Conservation (phyloP, 1,140 invertebrate species). For the Trachymyrmex cornetzi region DNA sequence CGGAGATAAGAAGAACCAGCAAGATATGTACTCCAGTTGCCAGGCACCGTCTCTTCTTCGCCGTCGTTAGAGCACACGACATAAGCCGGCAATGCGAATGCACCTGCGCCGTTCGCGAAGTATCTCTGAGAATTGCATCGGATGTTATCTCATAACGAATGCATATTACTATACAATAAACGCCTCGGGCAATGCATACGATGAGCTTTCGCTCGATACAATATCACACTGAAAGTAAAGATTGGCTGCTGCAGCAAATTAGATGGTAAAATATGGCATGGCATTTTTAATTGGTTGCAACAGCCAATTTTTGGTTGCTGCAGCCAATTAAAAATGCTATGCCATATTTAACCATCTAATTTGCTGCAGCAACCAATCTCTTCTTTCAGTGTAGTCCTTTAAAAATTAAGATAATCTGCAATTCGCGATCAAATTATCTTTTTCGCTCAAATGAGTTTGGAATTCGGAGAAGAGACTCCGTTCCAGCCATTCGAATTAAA, state of each 20-base stretch:
- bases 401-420: neutral
- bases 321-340: too few relatives aligned
- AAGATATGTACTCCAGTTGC: constrained; percentile 22
- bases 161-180: neutral
- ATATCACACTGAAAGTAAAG: too few relatives aligned
- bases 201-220: neutral
- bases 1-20: constrained; percentile 43
- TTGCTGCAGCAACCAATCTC: too few relatives aligned
- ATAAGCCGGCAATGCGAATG: constrained; percentile 32
- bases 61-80: constrained; percentile 22
- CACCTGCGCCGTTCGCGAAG: constrained; percentile 26
- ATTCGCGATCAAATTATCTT: neutral
- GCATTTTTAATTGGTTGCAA: too few relatives aligned
- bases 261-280: too few relatives aligned
- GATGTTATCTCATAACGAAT: constrained; percentile 18
- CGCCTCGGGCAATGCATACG: neutral
- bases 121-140: neutral
- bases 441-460: neutral
- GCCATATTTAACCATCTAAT: too few relatives aligned
- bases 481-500: neutral
- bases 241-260: too few relatives aligned
- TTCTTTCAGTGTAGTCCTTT: too few relatives aligned
- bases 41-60: too few relatives aligned
- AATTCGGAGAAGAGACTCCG: neutral
- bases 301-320: too few relatives aligned